Evolutionary conservation across 2,113 vertebrate species (phyloP), one percentile per base, ranked within the genome.

Genomic region (Sinocyclocheilus maitianheensis): DNA sequence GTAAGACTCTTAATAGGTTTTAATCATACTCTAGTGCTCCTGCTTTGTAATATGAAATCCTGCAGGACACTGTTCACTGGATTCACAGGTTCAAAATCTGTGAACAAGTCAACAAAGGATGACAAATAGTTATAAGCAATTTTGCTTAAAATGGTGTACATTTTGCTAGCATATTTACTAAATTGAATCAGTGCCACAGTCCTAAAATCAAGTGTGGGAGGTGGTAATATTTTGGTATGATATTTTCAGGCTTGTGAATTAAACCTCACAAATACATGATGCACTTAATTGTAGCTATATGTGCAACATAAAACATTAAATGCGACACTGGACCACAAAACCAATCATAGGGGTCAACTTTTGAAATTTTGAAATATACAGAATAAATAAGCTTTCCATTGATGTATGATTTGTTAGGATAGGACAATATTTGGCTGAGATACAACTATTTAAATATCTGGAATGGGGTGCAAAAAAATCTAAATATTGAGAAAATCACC

Each of bases 1-100:
- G 85, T 88, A 94, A 91, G 91, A 90, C 88, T 65, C 81, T 88
- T 93, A 94, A 94, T 94, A 90, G 91, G 40, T 75, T 85, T 86
- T 92, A 89, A 92, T 92, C 48, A 93, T 92, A 84, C 88, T 89
- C 65, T 26, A 43, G 40, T 63, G 30, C 40, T 87, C 4, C 77
- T 84, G 77, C 63, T 81, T 43, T 69, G 43, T 43, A 43, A 43
- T 43, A 43, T 43, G 6, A 43, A 43, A 8, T 9, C 43, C 43
- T 43, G 43, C 7, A 43, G 43, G 8, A 43, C 43, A 43, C 72
- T 46, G 18, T 63, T 85, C 40, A 78, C 14, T 60, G 26, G 8
- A 46, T 67, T 65, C 40, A 71, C 8, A 83, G 24, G 34, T 84
- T 40, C 34, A 48, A 63, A n/a, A 81, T 30, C 9, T 20, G 40